A percentile compares a stretch with the other conserved stretches of the same genome.
Evolutionary conservation across 2,797 vertebrate genomes (phyloP).

Genomic region (Parauchenoglanis ngamensis): DNA sequence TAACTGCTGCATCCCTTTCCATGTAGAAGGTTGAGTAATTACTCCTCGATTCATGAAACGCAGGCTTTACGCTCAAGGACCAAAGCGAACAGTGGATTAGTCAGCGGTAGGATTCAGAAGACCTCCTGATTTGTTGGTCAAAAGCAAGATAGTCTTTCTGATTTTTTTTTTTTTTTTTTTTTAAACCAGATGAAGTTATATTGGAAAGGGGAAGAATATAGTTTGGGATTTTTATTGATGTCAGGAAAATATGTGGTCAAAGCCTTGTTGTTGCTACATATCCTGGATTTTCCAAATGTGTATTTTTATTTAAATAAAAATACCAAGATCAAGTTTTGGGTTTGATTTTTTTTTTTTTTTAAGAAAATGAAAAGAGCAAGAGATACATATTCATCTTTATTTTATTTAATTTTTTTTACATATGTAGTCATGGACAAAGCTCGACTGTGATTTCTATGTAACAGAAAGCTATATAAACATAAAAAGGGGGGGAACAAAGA

Average conservation of each 20-base stretch:
- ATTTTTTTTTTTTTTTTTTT: conserved; percentile 12
- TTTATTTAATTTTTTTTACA: conserved; percentile 70
- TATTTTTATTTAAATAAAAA: conserved; percentile 55
- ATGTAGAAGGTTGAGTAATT: conserved; percentile 5
- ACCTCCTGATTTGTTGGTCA: conserved; percentile 31
- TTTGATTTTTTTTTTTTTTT: neutral
- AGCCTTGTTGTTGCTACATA: conserved; percentile 39
- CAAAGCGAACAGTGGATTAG: conserved; percentile 47
- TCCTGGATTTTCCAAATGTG: conserved; percentile 49
- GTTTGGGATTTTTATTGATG: conserved; percentile 21
- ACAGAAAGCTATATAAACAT: conserved; percentile 64
- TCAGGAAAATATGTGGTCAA: conserved; percentile 12
- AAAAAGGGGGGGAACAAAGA: conserved; percentile 19
- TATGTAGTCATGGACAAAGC: conserved; percentile 77
- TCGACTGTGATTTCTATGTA: conserved; percentile 75
- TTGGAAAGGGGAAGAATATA: neutral
- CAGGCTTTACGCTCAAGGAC: conserved; percentile 54
- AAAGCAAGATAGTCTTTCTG: conserved; percentile 36
- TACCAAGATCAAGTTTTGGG: conserved; percentile 15
- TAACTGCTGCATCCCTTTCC: neutral
- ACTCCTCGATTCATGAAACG: conserved; percentile 24
- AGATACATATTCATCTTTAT: conserved; percentile 83
- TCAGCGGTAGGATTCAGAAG: conserved; percentile 23
- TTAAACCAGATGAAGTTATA: conserved; percentile 28
- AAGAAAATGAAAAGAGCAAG: conserved; percentile 40